Evolutionary conservation across 2,888 invertebrate genomes (phyloP).

Genomic region (Chymomyza procnemis): DNA sequence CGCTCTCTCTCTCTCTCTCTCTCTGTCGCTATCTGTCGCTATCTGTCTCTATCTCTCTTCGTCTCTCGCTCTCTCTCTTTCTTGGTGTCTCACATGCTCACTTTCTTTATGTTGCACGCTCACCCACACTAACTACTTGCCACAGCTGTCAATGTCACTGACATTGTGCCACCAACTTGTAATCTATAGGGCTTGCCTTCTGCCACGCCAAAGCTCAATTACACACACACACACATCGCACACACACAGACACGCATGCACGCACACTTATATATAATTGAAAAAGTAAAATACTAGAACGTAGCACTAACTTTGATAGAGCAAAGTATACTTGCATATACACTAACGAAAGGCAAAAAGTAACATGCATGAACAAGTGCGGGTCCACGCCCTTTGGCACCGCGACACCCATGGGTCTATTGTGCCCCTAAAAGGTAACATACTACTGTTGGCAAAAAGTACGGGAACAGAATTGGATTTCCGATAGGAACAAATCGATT

Average conservation of each 20-base stretch:
- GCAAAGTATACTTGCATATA: not conserved
- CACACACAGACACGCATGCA: not conserved
- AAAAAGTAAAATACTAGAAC: slow-evolving; percentile 14
- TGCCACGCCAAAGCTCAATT: not conserved
- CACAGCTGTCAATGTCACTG: not conserved
- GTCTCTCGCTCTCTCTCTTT: not conserved
- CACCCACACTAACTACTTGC: not conserved
- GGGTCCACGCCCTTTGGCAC: too few species aligned
- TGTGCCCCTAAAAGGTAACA: too few species aligned
- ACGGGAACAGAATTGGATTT: too few species aligned
- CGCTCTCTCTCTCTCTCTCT: not conserved
- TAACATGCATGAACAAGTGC: too few species aligned
- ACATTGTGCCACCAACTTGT: not conserved
- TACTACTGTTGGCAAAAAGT: too few species aligned
- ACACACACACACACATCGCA: slow-evolving; percentile 1
- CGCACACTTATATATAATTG: slow-evolving; percentile 7
- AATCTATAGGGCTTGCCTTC: slow-evolving; percentile 1
- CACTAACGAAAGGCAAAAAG: too few species aligned
- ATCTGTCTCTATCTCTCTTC: not conserved
- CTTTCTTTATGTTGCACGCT: slow-evolving; percentile 6
- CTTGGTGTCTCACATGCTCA: not conserved
- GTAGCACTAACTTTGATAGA: not conserved
- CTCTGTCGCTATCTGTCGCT: slow-evolving; percentile 4
- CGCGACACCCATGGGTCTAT: too few species aligned
- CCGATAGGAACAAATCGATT: too few species aligned